Conservation (phyloP, 2,797 vertebrate genomes). For the Emydoidea blandingii region DNA sequence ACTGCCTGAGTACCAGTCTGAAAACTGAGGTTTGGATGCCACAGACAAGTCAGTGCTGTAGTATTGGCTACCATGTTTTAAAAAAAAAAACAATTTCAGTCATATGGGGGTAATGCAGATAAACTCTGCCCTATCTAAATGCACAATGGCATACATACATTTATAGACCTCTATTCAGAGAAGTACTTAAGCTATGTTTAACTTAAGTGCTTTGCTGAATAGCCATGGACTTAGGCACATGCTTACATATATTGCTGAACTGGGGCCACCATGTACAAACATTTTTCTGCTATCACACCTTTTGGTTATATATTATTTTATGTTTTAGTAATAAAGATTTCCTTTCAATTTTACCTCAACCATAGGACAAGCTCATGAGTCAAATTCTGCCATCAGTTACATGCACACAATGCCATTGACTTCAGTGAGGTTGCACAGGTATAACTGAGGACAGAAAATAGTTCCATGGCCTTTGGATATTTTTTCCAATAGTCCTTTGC, state of each 20-base stretch:
- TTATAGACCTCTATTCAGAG: slow-evolving; percentile 57
- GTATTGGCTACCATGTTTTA: background rate
- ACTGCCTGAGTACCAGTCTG: background rate
- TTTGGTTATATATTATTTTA: slow-evolving; percentile 54
- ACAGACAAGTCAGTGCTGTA: slow-evolving; percentile 15
- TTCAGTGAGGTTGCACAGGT: background rate
- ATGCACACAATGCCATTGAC: slow-evolving; percentile 32
- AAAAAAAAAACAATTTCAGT: slow-evolving; percentile 7
- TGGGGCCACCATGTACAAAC: background rate
- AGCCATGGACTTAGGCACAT: background rate
- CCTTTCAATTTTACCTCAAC: slow-evolving; percentile 28
- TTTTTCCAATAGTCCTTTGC: slow-evolving; percentile 23
- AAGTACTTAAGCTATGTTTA: slow-evolving; percentile 68
- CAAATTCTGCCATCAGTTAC: slow-evolving; percentile 53
- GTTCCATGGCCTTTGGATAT: slow-evolving; percentile 25
- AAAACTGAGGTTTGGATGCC: slow-evolving; percentile 29
- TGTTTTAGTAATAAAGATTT: slow-evolving; percentile 57
- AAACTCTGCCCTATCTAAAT: slow-evolving; percentile 48
- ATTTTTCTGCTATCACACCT: slow-evolving; percentile 66
- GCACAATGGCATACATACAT: slow-evolving; percentile 30
- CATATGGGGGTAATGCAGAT: slow-evolving; percentile 25
- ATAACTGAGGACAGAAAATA: slow-evolving; percentile 31
- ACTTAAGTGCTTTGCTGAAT: slow-evolving; percentile 67
- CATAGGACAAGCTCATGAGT: slow-evolving; percentile 64
- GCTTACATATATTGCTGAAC: background rate